These are phyloP conservation scores for Oscheius onirici DNA, from an alignment of 2,888 invertebrate species.

Conservation along the genomic window DNA sequence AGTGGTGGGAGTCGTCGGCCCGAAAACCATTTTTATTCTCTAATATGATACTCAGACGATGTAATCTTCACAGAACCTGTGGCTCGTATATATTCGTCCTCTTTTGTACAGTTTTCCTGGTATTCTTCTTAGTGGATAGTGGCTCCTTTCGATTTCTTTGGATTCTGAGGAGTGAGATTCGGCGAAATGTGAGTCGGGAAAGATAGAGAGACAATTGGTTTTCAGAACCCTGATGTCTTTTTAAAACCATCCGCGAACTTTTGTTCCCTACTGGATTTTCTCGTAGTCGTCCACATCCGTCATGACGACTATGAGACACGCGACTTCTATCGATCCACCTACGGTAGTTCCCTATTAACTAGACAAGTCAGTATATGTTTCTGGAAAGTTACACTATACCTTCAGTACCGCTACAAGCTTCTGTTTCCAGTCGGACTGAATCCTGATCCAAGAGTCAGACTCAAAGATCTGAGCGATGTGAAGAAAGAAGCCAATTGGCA, in stretches of 20 bases:
- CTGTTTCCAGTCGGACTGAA: slow-evolving; percentile 5
- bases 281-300: slow-evolving; percentile 3
- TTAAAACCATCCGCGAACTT: neutral
- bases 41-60: too few species aligned
- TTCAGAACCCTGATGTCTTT: neutral
- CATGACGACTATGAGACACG: neutral
- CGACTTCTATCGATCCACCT: neutral
- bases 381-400: too few species aligned
- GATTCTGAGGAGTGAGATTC: too few species aligned
- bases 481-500: slow-evolving; percentile 1
- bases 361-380: neutral
- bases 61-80: too few species aligned
- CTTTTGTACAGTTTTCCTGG: too few species aligned
- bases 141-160: too few species aligned
- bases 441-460: neutral
- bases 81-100: too few species aligned
- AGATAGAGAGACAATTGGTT: neutral
- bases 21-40: too few species aligned
- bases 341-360: neutral
- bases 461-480: neutral
- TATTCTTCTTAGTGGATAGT: too few species aligned
- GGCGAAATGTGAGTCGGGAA: too few species aligned
- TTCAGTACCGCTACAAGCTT: slow-evolving; percentile 8
- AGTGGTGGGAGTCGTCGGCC: too few species aligned
- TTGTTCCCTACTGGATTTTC: neutral